A percentile compares a stretch with the other conserved stretches of the same genome.
Conservation (phyloP, 2,797 vertebrate genomes). For the Caiman crocodilus region DNA sequence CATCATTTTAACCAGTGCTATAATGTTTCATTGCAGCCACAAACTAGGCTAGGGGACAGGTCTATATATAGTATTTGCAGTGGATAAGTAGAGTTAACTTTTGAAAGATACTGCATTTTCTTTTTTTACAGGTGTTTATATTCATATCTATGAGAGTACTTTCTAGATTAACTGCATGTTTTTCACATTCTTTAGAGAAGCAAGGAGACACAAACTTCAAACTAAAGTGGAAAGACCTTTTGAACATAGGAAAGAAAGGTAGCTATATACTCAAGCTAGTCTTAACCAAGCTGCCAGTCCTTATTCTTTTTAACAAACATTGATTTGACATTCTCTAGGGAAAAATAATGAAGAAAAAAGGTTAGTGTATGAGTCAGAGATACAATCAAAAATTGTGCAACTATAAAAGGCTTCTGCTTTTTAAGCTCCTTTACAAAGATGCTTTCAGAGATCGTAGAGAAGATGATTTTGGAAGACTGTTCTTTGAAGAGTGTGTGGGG, state of each 20-base stretch:
- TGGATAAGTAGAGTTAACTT: not conserved
- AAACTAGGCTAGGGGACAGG: not conserved
- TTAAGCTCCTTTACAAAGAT: slow-evolving; percentile 15
- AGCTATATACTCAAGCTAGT: not conserved
- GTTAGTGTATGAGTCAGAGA: slow-evolving; percentile 49
- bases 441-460: not conserved
- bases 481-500: not conserved
- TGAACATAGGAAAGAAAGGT: not conserved
- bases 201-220: not conserved
- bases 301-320: slow-evolving; percentile 20
- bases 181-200: not conserved
- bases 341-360: slow-evolving; percentile 57
- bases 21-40: not conserved
- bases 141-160: not conserved
- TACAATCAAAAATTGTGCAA: slow-evolving; percentile 31
- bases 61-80: not conserved
- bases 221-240: not conserved
- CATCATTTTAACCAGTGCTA: not conserved
- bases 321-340: slow-evolving; percentile 53
- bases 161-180: not conserved
- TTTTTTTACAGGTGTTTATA: not conserved
- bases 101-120: not conserved
- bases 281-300: not conserved
- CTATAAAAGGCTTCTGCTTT: slow-evolving; percentile 17
- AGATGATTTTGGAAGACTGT: not conserved